Base-by-base conservation (phyloP, 2,888 invertebrate genomes). In the Eupithecia centaureata region DNA sequence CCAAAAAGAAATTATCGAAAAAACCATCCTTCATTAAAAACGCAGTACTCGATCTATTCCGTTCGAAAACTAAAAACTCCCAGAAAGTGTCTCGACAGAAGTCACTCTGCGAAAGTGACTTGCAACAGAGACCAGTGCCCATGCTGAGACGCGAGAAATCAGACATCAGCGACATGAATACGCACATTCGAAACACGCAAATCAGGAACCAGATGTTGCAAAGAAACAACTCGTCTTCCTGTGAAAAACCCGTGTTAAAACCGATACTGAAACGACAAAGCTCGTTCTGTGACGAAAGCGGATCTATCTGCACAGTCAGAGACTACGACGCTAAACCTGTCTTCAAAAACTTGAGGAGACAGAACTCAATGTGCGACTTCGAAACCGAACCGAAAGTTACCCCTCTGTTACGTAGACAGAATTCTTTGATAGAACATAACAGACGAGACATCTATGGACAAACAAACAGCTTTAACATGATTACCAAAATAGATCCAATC, bases 1-100 rank as follows among this genome's bases (percentile, higher is more conserved):
- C 93, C 83, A 93, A 93, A 92, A 94, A 94, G 93, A 94, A 94
- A 92, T 86, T 94, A 62, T 92, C 93, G 58, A 94, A 93, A 93
- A 94, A 93, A 80, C 93, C 94, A 65, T 94, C 94, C 75, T 94
- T 94, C 83, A 92, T 94, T 74, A 93, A 93, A 87, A 94, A 92
- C 82, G 93, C 94, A 67, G 93, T 94, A 66, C 90, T 94, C 76
- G 94, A 94, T 81, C 79, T 94, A 72, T 94, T 94, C 85, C 92
- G 94, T 72, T 93, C 93, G 80, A 94, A 93, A 91, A 87, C 93
- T 78, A 93, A 92, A 89, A 86, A 75, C 70, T 87, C 91, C 12
- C 90, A 91, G 76, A 94, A 94, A 77, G 92, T 93, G 72, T 91
- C 92, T 75, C 90, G 94, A 60, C 93, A 94, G 74, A 92, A 93